These are phyloP conservation scores for Melitaea athalia DNA, from an alignment of 2,888 invertebrate species.

Conservation along the genomic window DNA sequence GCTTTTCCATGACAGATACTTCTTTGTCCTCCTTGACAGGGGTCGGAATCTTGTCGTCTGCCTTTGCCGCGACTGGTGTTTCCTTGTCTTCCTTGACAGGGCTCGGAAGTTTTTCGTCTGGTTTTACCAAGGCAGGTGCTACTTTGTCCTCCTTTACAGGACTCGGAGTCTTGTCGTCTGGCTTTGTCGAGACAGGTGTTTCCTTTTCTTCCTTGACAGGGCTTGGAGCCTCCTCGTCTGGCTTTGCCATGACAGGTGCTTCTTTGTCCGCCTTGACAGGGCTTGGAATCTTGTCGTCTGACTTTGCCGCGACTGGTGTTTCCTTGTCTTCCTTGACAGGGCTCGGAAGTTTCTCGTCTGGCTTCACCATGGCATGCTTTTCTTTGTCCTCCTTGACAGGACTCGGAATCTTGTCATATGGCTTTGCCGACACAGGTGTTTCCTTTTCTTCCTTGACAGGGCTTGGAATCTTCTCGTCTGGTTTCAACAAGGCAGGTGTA, in stretches of 20 bases:
- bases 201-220: constrained; percentile 25
- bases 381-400: background rate
- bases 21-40: background rate
- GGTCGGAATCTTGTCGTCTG: constrained; percentile 3
- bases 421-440: background rate
- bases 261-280: constrained; percentile 12
- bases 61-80: background rate
- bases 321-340: constrained; percentile 13
- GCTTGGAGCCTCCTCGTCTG: constrained; percentile 19
- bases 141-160: constrained; percentile 15
- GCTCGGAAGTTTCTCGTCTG: constrained; percentile 28
- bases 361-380: constrained; percentile 14
- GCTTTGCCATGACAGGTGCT: constrained; percentile 10
- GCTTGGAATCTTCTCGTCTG: background rate
- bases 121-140: background rate
- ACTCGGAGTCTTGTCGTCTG: constrained; percentile 17
- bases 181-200: constrained; percentile 14
- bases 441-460: constrained; percentile 2
- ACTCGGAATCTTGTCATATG: constrained; percentile 2
- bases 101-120: background rate
- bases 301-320: background rate
- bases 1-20: constrained; percentile 18
- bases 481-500: background rate
- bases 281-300: constrained; percentile 27
- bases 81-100: constrained; percentile 1